A percentile compares a stretch with the other conserved stretches of the same genome.
Conservation (phyloP, 2,113 vertebrate genomes). For the Corydoras sp. region DNA sequence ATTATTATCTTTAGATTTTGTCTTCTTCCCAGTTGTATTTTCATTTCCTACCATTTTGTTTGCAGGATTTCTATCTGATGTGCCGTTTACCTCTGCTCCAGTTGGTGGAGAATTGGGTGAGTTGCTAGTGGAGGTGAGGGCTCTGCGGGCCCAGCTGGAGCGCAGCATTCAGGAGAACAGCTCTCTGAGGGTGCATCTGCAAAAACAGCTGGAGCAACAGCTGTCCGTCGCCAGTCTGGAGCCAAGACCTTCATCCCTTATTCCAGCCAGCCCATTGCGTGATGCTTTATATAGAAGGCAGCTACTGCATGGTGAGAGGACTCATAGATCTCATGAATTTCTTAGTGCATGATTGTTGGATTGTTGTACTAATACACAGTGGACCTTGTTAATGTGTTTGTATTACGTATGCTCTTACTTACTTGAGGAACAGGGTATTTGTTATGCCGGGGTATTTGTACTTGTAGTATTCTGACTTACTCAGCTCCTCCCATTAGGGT, state of each 20-base stretch:
- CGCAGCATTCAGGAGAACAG: constrained; percentile 75
- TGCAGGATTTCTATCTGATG: constrained; percentile 54
- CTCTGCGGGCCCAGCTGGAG: constrained; percentile 71
- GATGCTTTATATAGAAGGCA: constrained; percentile 59
- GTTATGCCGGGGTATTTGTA: no score
- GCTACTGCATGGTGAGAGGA: constrained; percentile 64
- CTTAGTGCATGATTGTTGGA: background rate
- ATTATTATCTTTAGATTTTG: no score
- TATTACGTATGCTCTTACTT: background rate
- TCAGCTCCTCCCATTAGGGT: no score
- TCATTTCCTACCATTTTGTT: constrained; percentile 39
- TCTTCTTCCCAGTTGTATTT: no score
- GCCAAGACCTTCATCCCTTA: constrained; percentile 53
- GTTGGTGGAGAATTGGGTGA: constrained; percentile 62
- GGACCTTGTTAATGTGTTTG: no score
- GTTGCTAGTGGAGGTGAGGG: constrained; percentile 72
- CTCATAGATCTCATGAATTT: background rate
- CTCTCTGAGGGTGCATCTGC: constrained; percentile 67
- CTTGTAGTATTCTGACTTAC: no score
- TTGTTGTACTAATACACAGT: background rate
- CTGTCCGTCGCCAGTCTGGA: constrained; percentile 31
- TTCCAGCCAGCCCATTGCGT: constrained; percentile 57
- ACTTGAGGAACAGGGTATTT: constrained; percentile 11
- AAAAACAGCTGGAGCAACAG: constrained; percentile 71
- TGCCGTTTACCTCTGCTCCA: constrained; percentile 44